A percentile compares a stretch with the other conserved stretches of the same genome.
Evolutionary conservation across 2,797 vertebrate species (phyloP).

Genomic region (Coranthus polyacanthus): DNA sequence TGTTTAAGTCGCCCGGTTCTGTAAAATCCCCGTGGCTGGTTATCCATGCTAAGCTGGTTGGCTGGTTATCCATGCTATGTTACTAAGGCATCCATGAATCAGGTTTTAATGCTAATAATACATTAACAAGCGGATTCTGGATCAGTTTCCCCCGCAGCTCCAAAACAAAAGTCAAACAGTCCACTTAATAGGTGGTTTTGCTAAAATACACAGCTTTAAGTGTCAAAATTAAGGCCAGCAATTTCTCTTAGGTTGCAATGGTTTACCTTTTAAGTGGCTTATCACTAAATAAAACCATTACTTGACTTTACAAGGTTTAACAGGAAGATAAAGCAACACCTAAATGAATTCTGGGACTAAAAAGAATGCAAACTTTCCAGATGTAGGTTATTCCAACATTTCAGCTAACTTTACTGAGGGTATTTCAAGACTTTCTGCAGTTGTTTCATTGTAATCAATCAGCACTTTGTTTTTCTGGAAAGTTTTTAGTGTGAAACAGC

Average conservation of each 20-base stretch:
- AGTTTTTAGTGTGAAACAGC: conserved; percentile 65
- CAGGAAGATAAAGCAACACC: not conserved
- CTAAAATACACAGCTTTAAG: not conserved
- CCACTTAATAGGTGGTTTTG: not conserved
- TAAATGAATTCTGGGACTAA: not conserved
- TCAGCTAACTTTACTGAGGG: not conserved
- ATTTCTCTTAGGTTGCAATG: not conserved
- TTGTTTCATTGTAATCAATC: conserved; percentile 49
- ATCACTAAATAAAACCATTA: too few species aligned
- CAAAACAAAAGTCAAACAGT: not conserved
- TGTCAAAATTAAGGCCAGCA: not conserved
- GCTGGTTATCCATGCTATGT: not conserved
- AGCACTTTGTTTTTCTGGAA: conserved; percentile 64
- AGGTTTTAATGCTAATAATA: not conserved
- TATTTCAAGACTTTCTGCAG: conserved; percentile 19
- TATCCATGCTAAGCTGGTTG: not conserved
- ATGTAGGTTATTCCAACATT: conserved; percentile 1
- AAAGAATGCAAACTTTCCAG: not conserved
- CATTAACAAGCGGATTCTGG: conserved; percentile 1
- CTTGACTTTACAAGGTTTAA: conserved; percentile 2
- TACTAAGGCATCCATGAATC: not conserved
- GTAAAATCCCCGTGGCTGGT: not conserved
- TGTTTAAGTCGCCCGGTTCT: not conserved
- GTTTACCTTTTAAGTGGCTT: too few species aligned
- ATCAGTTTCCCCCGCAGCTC: not conserved